Evolutionary conservation across 2,888 invertebrate genomes (phyloP).

Genomic region (Tanypteryx hageni): DNA sequence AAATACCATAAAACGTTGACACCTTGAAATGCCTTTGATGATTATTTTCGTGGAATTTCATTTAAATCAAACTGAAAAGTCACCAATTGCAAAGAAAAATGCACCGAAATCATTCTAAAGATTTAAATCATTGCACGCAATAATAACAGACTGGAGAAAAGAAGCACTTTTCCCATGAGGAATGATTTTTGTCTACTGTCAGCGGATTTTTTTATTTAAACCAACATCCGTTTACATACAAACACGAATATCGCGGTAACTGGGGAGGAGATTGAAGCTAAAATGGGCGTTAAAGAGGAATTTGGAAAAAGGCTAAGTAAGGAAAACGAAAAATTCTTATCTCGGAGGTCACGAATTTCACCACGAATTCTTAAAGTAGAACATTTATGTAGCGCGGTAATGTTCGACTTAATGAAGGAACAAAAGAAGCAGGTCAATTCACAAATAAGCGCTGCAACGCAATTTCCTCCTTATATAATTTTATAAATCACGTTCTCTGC

Average conservation of each 20-base stretch:
- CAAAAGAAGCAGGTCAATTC: neutral
- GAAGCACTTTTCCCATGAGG: too few relatives aligned
- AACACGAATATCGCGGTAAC: conserved; percentile 1
- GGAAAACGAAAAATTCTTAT: conserved; percentile 28
- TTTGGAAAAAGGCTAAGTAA: neutral
- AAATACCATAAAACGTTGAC: too few relatives aligned
- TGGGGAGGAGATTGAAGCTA: conserved; percentile 2
- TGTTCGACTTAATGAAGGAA: neutral
- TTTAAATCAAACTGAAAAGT: too few relatives aligned
- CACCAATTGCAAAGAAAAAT: too few relatives aligned
- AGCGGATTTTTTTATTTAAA: too few relatives aligned
- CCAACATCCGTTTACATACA: too few relatives aligned
- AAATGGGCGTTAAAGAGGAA: conserved; percentile 39
- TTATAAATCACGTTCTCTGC: neutral
- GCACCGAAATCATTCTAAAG: too few relatives aligned
- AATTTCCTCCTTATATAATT: neutral
- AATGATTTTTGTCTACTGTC: too few relatives aligned
- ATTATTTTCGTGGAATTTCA: too few relatives aligned
- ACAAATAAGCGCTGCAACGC: neutral
- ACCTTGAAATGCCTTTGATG: too few relatives aligned
- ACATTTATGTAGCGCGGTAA: neutral
- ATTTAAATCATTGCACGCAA: too few relatives aligned
- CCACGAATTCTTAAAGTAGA: neutral
- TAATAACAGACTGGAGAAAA: too few relatives aligned
- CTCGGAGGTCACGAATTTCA: conserved; percentile 20